Percentiles rank a stretch among this genome's conserved stretches.
Conservation (phyloP, 2,113 vertebrate genomes). For the Tinamus guttatus region DNA sequence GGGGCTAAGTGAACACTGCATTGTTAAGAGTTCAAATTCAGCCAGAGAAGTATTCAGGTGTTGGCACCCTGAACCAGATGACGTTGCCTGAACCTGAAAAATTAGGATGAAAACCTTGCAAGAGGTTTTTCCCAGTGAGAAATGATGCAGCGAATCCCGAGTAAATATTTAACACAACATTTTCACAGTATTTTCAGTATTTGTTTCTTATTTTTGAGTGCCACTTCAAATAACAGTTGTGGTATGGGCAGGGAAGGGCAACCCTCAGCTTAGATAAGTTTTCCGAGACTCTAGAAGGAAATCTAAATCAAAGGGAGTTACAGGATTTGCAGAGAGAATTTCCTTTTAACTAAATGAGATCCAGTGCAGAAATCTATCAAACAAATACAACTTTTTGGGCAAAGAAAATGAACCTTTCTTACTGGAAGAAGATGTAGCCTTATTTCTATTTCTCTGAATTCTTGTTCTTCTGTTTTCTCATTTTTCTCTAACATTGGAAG, state of each 20-base stretch:
- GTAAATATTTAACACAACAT: background rate
- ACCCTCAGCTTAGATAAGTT: background rate
- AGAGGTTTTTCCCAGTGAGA: background rate
- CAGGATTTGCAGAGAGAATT: background rate
- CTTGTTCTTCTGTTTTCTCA: background rate
- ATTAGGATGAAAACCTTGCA: background rate
- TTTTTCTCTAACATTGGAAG: background rate
- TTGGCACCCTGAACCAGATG: background rate
- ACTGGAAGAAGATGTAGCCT: background rate
- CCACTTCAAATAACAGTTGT: background rate
- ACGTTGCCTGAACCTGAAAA: background rate
- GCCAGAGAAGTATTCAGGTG: background rate
- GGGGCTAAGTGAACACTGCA: background rate
- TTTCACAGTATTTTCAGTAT: background rate
- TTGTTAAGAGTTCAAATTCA: background rate
- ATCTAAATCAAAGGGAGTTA: background rate
- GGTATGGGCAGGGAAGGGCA: background rate
- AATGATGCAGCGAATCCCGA: background rate
- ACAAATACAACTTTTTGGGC: background rate
- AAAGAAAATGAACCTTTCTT: background rate
- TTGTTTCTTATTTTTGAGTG: background rate
- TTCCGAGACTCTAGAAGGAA: background rate
- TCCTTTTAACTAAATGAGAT: conserved; percentile 1
- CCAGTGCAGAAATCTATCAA: background rate
- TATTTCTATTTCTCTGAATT: background rate